Base-by-base conservation (phyloP, 2,888 invertebrate species). In the Cephus spinipes region DNA sequence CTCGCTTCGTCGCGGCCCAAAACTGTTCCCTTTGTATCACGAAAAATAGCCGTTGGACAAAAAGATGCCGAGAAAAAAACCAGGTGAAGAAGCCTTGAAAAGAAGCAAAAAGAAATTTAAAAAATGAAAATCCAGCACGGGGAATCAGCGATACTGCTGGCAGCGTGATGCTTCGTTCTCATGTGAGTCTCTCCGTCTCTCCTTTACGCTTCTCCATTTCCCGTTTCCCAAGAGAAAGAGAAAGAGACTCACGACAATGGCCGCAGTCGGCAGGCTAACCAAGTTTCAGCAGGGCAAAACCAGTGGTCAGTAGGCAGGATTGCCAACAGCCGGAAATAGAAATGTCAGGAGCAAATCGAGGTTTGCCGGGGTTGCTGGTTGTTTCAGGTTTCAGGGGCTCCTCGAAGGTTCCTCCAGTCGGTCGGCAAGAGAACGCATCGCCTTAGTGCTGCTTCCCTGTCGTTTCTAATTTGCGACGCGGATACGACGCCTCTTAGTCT, bases 1-100 rank as follows among this genome's bases (percentile, higher is more conserved):
- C 89, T 93, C 91, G 73, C 77, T 73, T 77, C 79, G 74, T 79
- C 78, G 80, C 79, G 80, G 83, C 79, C 79, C 55, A 55, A 80
- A 78, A 81, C 81, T 79, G 75, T 76, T 77, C 36, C 83, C 77
- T 85, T 84, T 84, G 84, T 84, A 76, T 68, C 36, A 40, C 78
- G 75, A 77, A 74, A 79, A 83, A 31, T 32, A 32, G 15, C 31
- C 12, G 31, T 32, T 31, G 32, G 71, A 71, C 12, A 71, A 32
- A 71, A 32, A 71, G 71, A 30, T 12, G 15, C 12, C 15, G 71
- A 31, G 71, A 71, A 32, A 71, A 15, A 11, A 32, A 32, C 71
- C 31, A 32, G 32, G 71, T 32, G 71, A 71, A 32, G 32, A 32
- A 71, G 71, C 31, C 12, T 32, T 31, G 32, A 32, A 71, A 15